phyloP scores from a whole-genome alignment of 1,140 invertebrate genomes.

The Campoletis sonorensis region DNA sequence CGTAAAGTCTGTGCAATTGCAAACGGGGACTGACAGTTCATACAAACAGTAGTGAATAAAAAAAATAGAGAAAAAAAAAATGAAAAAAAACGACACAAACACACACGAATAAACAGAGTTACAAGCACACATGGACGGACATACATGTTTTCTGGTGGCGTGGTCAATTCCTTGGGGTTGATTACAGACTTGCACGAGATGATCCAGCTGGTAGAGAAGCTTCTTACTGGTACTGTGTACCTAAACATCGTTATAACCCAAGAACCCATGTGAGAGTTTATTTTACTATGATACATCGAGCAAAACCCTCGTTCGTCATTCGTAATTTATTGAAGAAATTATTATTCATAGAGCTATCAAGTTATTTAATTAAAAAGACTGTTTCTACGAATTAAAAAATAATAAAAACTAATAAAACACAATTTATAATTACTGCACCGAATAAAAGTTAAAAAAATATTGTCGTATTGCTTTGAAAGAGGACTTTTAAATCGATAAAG shows the following conservation, averaged over 20 bases:
- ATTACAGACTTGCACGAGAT: constrained; percentile 96
- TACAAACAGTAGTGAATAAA: not conserved
- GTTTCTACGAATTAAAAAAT: not conserved
- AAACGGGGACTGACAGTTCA: constrained; percentile 29
- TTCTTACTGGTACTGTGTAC: constrained; percentile 98
- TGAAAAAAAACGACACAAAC: constrained; percentile 33
- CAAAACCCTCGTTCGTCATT: constrained; percentile 34
- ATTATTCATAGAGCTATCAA: not conserved
- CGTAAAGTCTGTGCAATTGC: constrained; percentile 42
- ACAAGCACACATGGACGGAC: constrained; percentile 59
- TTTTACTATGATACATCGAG: constrained; percentile 39
- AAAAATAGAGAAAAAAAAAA: constrained; percentile 22
- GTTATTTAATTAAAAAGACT: not conserved
- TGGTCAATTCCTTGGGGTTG: constrained; percentile 86
- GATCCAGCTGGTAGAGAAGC: constrained; percentile 95
- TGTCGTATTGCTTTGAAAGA: no score
- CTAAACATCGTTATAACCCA: constrained; percentile 77
- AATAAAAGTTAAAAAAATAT: no score
- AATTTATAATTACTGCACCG: no score
- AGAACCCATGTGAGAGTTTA: constrained; percentile 47
- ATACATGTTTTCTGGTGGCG: constrained; percentile 85
- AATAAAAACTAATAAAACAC: no score
- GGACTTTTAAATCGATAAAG: no score
- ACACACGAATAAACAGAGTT: constrained; percentile 34
- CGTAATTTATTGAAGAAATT: constrained; percentile 19